These are phyloP conservation scores for Mormyrus lacerda DNA, from an alignment of 2,113 vertebrate species.

Conservation along the genomic window DNA sequence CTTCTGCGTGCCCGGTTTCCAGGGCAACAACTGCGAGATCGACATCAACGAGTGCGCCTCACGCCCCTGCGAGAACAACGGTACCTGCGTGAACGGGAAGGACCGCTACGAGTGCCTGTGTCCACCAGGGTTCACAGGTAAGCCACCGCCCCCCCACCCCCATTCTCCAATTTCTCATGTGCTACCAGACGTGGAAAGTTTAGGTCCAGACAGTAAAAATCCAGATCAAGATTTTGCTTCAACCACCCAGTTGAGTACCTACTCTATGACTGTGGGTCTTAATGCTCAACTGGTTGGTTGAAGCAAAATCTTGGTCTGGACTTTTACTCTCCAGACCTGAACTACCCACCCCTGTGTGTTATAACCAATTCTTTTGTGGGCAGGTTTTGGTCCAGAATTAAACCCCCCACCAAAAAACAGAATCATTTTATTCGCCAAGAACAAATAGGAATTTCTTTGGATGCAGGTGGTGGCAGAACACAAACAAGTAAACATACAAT, in stretches of 20 bases:
- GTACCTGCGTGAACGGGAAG: conserved; percentile 78
- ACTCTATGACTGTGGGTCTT: no score
- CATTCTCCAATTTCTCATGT: neutral
- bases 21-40: conserved; percentile 83
- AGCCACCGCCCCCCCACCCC: neutral
- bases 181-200: neutral
- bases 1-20: conserved; percentile 92
- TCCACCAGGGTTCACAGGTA: conserved; percentile 75
- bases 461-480: neutral
- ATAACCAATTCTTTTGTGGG: neutral
- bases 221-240: neutral
- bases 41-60: conserved; percentile 95
- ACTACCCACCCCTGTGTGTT: neutral
- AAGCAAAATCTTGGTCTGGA: neutral
- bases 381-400: neutral
- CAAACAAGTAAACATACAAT: neutral
- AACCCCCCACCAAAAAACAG: neutral
- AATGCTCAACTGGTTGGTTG: neutral
- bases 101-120: conserved; percentile 79
- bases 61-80: conserved; percentile 77
- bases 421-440: neutral
- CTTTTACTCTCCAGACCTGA: neutral
- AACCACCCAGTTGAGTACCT: neutral
- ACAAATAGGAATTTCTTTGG: neutral
- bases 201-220: neutral